Base-by-base conservation (phyloP, 1,140 invertebrate genomes). In the Planococcus citri region DNA sequence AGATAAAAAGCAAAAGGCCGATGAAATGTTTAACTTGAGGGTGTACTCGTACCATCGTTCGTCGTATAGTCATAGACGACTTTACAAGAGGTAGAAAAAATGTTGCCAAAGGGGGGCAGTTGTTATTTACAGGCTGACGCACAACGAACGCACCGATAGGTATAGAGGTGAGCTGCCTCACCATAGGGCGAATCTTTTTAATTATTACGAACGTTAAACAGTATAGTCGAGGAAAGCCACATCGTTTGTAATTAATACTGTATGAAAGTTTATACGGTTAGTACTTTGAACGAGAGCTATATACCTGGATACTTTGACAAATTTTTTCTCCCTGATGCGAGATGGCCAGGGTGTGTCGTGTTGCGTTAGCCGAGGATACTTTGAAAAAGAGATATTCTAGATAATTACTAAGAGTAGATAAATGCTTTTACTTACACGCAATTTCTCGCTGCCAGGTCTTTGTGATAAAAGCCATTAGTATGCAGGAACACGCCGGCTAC, bases 401-500 rank as follows among this genome's bases (percentile, higher is more conserved):
- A 69, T 61, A n/a, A 70, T 51, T 51, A 51, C 41, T 51, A 9
- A 6, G 10, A 20, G 2, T 14, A 51, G n/a, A 17, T 24, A 29
- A 51, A 27, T 60, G 33, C 0, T 64, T 78, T 76, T 74, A 89
- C 88, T 85, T 86, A 92, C 87, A 91, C 84, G 79, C 91, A 95
- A 80, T 95, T 96, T 76, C 94, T 87, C 21, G 90, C 25, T 9
- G 94, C 91, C 64, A 97, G 82, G 77, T 97, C 95, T 77, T 88
- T 89, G 76, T 97, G 94, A 57, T 94, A 83, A 21, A 97, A 83
- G 67, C 89, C 85, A 74, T 92, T 87, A 10, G 89, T 86, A 76
- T 97, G 94, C 69, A 98, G 82, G 78, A 91, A 95, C 71, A 91
- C 87, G 38, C 95, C 79, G 1, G 91, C 95, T 73, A 90, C 84